Evolutionary conservation across 2,113 vertebrate genomes (phyloP).

Genomic region (Hemiscyllium ocellatum): DNA sequence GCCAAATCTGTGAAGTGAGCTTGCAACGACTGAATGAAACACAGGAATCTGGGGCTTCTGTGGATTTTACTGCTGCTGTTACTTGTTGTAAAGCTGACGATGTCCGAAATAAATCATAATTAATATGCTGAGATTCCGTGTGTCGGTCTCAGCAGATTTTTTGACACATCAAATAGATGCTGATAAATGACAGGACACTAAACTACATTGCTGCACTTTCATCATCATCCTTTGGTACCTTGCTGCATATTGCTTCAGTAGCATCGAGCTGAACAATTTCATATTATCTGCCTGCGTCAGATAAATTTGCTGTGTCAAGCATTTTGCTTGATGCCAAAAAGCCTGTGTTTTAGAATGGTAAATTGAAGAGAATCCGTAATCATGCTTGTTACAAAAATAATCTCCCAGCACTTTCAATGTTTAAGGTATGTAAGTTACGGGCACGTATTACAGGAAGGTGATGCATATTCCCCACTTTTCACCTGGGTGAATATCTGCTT

Average conservation of each 20-base stretch:
- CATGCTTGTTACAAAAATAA: not conserved
- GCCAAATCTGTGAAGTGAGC: not conserved
- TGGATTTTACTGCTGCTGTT: not conserved
- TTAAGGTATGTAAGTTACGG: not conserved
- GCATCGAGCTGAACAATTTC: not conserved
- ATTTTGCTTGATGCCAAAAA: not conserved
- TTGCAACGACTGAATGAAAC: not conserved
- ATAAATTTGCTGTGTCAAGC: not conserved
- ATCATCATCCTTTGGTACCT: not conserved
- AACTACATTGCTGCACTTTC: not conserved
- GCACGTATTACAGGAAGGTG: not conserved
- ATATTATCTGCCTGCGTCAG: not conserved
- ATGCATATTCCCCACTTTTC: not conserved
- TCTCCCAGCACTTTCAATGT: not conserved
- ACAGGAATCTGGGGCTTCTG: not conserved
- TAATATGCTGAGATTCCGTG: not conserved
- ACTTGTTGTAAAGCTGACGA: not conserved
- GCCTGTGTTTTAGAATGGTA: not conserved
- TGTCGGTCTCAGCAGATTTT: not conserved
- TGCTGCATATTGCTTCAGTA: not conserved
- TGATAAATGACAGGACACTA: conserved; percentile 19
- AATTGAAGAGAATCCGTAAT: not conserved
- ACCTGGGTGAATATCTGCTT: not conserved
- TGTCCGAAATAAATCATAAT: conserved; percentile 17
- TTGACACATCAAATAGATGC: not conserved